A percentile compares a stretch with the other conserved stretches of the same genome.
These are phyloP conservation scores for Drosophila bocki DNA, from an alignment of 1,140 invertebrate species.

Conservation along the genomic window DNA sequence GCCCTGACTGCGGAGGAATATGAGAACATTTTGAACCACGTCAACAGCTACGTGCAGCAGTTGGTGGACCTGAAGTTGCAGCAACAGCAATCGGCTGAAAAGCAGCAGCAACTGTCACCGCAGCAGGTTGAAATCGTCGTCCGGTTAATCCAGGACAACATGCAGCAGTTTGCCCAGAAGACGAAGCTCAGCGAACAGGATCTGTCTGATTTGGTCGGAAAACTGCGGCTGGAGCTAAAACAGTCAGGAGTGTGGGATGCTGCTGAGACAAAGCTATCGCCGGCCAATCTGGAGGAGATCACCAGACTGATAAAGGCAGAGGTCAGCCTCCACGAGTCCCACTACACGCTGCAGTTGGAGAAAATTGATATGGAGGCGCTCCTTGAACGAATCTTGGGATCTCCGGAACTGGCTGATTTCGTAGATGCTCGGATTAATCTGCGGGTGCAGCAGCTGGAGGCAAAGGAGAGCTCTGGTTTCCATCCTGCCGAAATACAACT, in stretches of 20 bases:
- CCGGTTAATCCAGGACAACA: constrained; percentile 65
- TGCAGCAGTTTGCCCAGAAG: constrained; percentile 38
- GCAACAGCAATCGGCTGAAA: constrained; percentile 36
- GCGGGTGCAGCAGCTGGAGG: constrained; percentile 24
- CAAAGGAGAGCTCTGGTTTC: constrained; percentile 40
- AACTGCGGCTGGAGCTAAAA: constrained; percentile 54
- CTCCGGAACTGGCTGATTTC: constrained; percentile 54
- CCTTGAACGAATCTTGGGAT: constrained; percentile 54
- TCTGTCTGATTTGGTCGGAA: constrained; percentile 45
- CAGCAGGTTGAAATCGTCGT: constrained; percentile 66
- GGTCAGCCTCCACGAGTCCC: constrained; percentile 59
- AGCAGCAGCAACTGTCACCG: constrained; percentile 49
- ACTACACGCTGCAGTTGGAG: constrained; percentile 82
- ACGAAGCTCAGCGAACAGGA: constrained; percentile 53
- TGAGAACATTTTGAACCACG: constrained; percentile 80
- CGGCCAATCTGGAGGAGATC: constrained; percentile 84
- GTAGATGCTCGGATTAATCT: constrained; percentile 61
- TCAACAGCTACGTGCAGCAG: constrained; percentile 81
- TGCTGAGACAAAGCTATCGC: constrained; percentile 51
- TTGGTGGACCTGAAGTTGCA: constrained; percentile 72
- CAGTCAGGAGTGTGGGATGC: constrained; percentile 41
- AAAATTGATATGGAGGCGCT: constrained; percentile 64
- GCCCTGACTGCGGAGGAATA: constrained; percentile 75
- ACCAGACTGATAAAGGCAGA: constrained; percentile 71
- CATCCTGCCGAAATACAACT: constrained; percentile 71